Percentiles rank a stretch among this genome's conserved stretches.
Evolutionary conservation across 2,888 invertebrate genomes (phyloP).

Genomic region (Diplolepis rosae): DNA sequence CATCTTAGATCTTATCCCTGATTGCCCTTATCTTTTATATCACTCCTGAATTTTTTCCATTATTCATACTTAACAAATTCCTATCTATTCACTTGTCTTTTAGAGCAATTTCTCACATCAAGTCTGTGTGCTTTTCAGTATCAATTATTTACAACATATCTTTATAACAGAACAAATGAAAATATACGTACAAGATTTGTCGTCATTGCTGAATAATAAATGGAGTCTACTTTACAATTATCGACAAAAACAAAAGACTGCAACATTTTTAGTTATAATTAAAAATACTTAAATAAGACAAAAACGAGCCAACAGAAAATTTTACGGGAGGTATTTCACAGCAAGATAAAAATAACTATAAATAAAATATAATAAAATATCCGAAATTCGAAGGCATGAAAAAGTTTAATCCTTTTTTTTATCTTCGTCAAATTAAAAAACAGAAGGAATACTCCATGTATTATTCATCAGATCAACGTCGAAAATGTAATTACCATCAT

Average conservation of each 20-base stretch:
- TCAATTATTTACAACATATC: slow-evolving; percentile 21
- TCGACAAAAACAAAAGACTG: too few species aligned
- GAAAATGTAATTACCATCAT: slow-evolving; percentile 7
- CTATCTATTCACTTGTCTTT: slow-evolving; percentile 18
- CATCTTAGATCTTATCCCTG: slow-evolving; percentile 35
- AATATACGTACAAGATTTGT: not conserved
- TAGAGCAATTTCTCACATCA: slow-evolving; percentile 3
- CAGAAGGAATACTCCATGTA: slow-evolving; percentile 5
- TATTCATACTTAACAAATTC: slow-evolving; percentile 5
- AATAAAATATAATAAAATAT: not conserved
- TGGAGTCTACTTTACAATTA: too few species aligned
- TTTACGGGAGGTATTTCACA: slow-evolving; percentile 26
- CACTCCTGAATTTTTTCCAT: not conserved
- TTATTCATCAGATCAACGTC: slow-evolving; percentile 12
- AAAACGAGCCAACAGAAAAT: too few species aligned
- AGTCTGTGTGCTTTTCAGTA: not conserved
- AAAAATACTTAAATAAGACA: slow-evolving; percentile 36
- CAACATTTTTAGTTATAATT: slow-evolving; percentile 28
- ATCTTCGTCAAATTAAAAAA: not conserved
- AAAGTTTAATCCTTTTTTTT: not conserved
- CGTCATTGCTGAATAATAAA: slow-evolving; percentile 11
- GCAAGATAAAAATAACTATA: not conserved
- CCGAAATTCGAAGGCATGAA: not conserved
- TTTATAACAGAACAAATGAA: slow-evolving; percentile 16
- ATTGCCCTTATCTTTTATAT: slow-evolving; percentile 26